phyloP scores from a whole-genome alignment of 2,888 invertebrate genomes.

The Celastrina argiolus region DNA sequence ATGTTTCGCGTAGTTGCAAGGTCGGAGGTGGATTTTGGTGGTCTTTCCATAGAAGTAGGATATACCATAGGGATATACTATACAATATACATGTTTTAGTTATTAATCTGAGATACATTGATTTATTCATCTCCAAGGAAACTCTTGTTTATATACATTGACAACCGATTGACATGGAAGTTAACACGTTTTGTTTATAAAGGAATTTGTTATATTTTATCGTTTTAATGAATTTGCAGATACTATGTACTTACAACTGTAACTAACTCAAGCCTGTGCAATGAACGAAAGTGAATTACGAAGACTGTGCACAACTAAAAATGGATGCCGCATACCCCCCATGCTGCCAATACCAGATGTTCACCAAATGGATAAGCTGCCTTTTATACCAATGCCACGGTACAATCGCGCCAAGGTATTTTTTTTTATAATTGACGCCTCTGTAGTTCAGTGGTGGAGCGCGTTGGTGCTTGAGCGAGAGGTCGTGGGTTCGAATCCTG shows the following conservation, averaged over 20 bases:
- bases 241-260: not conserved
- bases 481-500: too few relatives aligned
- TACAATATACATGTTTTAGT: too few relatives aligned
- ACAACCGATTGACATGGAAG: not conserved
- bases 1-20: too few relatives aligned
- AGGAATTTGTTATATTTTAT: not conserved
- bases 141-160: not conserved
- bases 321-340: constrained; percentile 61
- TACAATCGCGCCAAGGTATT: constrained; percentile 66
- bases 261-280: constrained; percentile 19
- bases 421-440: too few relatives aligned
- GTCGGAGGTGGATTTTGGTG: too few relatives aligned
- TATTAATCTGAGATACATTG: not conserved
- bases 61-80: too few relatives aligned
- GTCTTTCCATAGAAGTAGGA: too few relatives aligned
- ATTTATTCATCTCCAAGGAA: not conserved
- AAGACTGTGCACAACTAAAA: constrained; percentile 63
- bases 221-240: not conserved
- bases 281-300: constrained; percentile 68
- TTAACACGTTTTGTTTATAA: too few relatives aligned
- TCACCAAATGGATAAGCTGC: constrained; percentile 55
- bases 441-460: too few relatives aligned
- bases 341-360: constrained; percentile 64
- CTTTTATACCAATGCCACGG: constrained; percentile 60
- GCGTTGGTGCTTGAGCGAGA: too few relatives aligned